Evolutionary conservation across 1,140 invertebrate species (phyloP), one percentile per base, ranked within the genome.

Genomic region (Papilio aristodemus): DNA sequence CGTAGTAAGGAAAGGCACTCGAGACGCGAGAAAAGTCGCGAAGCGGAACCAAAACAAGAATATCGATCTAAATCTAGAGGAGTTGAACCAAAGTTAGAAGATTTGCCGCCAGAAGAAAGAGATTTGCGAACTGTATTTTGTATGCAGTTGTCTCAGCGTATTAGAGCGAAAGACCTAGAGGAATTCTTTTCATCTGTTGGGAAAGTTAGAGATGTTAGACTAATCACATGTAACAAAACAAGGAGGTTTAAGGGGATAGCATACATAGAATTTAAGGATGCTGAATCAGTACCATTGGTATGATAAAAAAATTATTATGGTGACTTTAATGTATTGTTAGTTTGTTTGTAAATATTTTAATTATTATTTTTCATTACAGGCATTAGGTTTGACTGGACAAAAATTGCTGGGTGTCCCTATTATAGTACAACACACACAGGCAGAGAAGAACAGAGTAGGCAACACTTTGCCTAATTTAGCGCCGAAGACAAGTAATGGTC

Each of bases 151-250:
- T 98, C 98, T 69, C 97, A 99, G 81, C 93, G 97, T 75, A 98
- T 99, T 76, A 94, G 98, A 70, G 97, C 97, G 9, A 94, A 98
- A 69, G 99, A 99, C 90, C 92, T 99, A 38, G 99, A 99, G 93
- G 98, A 99, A 91, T 99, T 99, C 89, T 99, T 99, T 86, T 99
- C 97, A 4, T 97, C 97, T 68, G 98, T 99, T 69, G 99, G 99
- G 41, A 99, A 99, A 94, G 98, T 99, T 19, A 94, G 98, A 78
- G 99, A 99, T 93, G 99, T 99, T 9, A 93, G 98, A 83, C 94
- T 99, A 71, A 99, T 99, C 50, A 99, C 98, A 46, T 99, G 99
- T 90, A 99, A 99, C 87, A 99, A 99, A 92, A 99, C 99, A 0
- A 94, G 99, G 78, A 93, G 98, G 75, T 99, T 99, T 78, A 99